Percentiles rank a stretch among this genome's conserved stretches.
These are phyloP conservation scores for Melipona bicolor DNA, from an alignment of 2,888 invertebrate genomes.

Conservation along the genomic window DNA sequence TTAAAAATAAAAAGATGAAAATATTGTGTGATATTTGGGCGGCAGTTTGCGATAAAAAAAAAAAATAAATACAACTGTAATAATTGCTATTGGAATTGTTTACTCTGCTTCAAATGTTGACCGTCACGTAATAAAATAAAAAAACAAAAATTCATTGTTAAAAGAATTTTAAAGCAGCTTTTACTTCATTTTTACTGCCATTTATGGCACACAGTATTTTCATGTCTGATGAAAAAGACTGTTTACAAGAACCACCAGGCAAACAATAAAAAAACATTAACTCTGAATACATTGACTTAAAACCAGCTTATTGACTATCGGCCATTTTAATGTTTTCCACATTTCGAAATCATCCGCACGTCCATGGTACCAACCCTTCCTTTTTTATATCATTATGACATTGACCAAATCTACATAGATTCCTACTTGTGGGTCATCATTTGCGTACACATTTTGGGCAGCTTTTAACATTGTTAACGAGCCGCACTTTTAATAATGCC, in stretches of 20 bases:
- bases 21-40: constrained; percentile 50
- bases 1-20: constrained; percentile 53
- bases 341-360: constrained; percentile 62
- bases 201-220: constrained; percentile 56
- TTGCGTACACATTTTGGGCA: constrained; percentile 22
- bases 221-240: constrained; percentile 46
- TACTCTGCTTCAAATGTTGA: constrained; percentile 12
- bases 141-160: constrained; percentile 10
- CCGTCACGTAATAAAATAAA: constrained; percentile 64
- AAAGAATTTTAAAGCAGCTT: constrained; percentile 20
- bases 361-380: constrained; percentile 56
- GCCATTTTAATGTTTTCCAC: constrained; percentile 64
- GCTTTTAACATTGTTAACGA: constrained; percentile 21
- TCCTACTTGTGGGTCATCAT: constrained; percentile 43
- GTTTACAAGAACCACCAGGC: constrained; percentile 62
- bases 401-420: constrained; percentile 30
- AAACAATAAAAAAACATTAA: constrained; percentile 69
- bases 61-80: constrained; percentile 9
- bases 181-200: constrained; percentile 47
- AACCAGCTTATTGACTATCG: constrained; percentile 69
- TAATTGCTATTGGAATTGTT: not conserved
- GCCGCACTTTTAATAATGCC: constrained; percentile 65
- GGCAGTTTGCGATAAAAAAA: constrained; percentile 20
- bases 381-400: constrained; percentile 15
- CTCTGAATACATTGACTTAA: constrained; percentile 66